Percentiles rank a stretch among this genome's conserved stretches.
phyloP scores from a whole-genome alignment of 2,113 vertebrate species.

The Apodemus sylvaticus region DNA sequence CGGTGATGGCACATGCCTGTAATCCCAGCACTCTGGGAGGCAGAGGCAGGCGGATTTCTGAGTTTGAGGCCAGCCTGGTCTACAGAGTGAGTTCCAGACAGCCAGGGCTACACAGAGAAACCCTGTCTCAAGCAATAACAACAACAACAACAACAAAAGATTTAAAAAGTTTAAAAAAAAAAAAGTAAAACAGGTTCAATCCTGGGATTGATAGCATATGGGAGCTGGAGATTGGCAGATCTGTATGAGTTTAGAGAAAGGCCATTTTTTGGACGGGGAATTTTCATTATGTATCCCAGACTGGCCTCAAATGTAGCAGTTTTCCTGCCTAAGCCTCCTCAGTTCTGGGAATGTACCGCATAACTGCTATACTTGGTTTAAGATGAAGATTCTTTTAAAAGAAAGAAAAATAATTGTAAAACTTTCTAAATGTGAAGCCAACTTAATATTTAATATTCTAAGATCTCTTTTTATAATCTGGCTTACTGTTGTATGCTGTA shows the following conservation, averaged over 20 bases:
- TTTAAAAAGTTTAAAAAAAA: no score
- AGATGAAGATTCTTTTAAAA: not conserved
- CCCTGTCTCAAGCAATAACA: no score
- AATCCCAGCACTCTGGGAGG: no score
- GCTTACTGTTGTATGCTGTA: slow-evolving; percentile 45
- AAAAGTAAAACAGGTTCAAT: not conserved
- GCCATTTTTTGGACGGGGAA: not conserved
- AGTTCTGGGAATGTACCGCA: not conserved
- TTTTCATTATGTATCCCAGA: not conserved
- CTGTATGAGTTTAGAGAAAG: not conserved
- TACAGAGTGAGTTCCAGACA: no score
- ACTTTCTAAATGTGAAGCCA: not conserved
- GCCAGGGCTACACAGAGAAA: no score
- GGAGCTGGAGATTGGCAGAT: not conserved
- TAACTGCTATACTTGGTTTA: not conserved
- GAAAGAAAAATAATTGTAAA: not conserved
- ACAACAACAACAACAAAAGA: no score
- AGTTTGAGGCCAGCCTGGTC: no score
- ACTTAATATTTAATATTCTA: slow-evolving; percentile 43
- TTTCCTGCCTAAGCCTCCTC: not conserved
- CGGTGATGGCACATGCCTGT: no score
- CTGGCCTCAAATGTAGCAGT: not conserved
- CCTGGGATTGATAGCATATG: not conserved
- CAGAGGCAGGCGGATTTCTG: no score
- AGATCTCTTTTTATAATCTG: slow-evolving; percentile 41